Percentiles rank a stretch among this genome's conserved stretches.
phyloP scores from a whole-genome alignment of 2,888 invertebrate species.

The Euclidia mi region DNA sequence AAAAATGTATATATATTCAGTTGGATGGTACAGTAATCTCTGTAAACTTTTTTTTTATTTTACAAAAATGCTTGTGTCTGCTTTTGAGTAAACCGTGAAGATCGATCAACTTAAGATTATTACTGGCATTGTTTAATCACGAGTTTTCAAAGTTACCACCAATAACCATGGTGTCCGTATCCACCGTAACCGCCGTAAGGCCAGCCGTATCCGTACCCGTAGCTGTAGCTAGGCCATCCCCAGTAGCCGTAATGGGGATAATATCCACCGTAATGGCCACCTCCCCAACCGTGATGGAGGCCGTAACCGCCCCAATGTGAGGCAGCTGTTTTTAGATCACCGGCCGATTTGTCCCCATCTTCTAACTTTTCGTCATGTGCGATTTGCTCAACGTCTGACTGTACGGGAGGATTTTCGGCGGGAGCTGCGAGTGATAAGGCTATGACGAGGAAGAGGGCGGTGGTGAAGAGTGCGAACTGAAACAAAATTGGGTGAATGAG shows the following conservation, averaged over 20 bases:
- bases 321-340: slow-evolving; percentile 81
- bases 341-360: slow-evolving; percentile 64
- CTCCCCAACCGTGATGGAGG: slow-evolving; percentile 64
- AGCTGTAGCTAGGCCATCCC: slow-evolving; percentile 54
- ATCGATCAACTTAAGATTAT: slow-evolving; percentile 43
- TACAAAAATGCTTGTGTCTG: slow-evolving; percentile 5
- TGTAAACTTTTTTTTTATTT: slow-evolving; percentile 9
- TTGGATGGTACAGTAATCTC: not conserved
- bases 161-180: slow-evolving; percentile 53
- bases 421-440: slow-evolving; percentile 68
- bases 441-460: slow-evolving; percentile 66
- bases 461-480: slow-evolving; percentile 60
- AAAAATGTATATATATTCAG: not conserved
- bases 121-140: slow-evolving; percentile 60
- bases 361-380: slow-evolving; percentile 46
- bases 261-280: slow-evolving; percentile 64
- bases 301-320: slow-evolving; percentile 80
- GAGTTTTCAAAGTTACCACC: slow-evolving; percentile 44
- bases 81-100: slow-evolving; percentile 1
- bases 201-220: slow-evolving; percentile 65
- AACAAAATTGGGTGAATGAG: too few species aligned
- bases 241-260: slow-evolving; percentile 57
- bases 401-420: too few species aligned
- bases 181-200: slow-evolving; percentile 61
- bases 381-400: too few species aligned